These are phyloP conservation scores for Acanthosepion lycidas DNA, from an alignment of 2,888 invertebrate species.

Conservation along the genomic window DNA sequence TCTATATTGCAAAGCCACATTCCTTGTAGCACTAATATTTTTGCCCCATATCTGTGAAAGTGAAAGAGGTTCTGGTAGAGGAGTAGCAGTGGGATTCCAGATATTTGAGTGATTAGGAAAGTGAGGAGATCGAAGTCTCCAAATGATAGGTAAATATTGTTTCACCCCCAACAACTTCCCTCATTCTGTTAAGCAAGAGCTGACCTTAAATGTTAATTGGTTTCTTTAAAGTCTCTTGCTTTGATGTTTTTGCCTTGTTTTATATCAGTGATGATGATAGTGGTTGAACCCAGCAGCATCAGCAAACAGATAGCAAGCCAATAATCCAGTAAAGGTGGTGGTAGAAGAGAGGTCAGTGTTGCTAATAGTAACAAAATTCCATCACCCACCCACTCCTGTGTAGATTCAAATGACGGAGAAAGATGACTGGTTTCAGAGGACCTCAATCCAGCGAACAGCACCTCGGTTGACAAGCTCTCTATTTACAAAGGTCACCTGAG, in stretches of 20 bases:
- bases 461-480: conserved; percentile 89
- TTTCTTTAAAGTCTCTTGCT: background rate
- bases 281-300: background rate
- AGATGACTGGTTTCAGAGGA: conserved; percentile 51
- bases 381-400: background rate
- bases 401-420: conserved; percentile 1
- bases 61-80: background rate
- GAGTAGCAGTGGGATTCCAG: background rate
- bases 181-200: background rate
- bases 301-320: conserved; percentile 25
- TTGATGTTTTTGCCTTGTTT: background rate
- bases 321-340: background rate
- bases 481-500: conserved; percentile 89
- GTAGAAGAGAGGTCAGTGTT: background rate
- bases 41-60: background rate
- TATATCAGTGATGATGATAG: background rate
- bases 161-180: background rate
- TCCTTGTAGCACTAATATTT: background rate
- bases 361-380: background rate
- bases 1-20: conserved; percentile 20
- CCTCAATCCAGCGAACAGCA: conserved; percentile 82
- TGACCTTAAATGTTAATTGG: background rate
- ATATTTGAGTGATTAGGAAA: background rate
- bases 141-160: background rate
- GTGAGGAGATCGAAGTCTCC: background rate